Evolutionary conservation across 2,797 vertebrate species (phyloP).

Genomic region (Dryobates pubescens): DNA sequence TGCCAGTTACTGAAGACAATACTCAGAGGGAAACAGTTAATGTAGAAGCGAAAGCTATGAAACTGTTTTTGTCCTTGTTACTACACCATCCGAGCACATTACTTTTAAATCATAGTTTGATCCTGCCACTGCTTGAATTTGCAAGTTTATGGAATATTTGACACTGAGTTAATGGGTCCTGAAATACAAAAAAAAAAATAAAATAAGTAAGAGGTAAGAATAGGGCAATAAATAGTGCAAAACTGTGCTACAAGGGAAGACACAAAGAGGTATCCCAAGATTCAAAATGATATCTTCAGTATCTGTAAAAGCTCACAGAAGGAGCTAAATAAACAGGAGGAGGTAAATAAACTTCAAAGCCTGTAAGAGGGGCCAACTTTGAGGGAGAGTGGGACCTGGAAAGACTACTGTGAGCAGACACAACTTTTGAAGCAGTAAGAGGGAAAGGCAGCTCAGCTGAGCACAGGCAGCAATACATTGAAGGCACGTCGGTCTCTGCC

Average conservation of each 20-base stretch:
- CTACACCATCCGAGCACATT: neutral
- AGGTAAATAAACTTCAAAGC: neutral
- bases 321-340: neutral
- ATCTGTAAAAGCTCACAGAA: neutral
- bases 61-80: neutral
- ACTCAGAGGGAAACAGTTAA: neutral
- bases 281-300: neutral
- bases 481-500: neutral
- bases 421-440: neutral
- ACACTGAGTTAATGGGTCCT: conserved; percentile 22
- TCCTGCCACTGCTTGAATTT: conserved; percentile 22
- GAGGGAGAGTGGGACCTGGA: neutral
- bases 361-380: neutral
- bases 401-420: neutral
- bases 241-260: neutral
- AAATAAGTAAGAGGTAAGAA: neutral
- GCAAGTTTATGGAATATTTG: conserved; percentile 40
- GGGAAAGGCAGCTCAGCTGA: neutral
- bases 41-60: neutral
- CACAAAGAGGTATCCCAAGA: neutral
- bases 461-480: neutral
- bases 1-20: neutral
- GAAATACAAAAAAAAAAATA: neutral
- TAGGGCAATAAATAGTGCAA: conserved; percentile 12
- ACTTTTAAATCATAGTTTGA: neutral